Conservation (phyloP, 1,140 invertebrate genomes). For the Papilio polyxenes region DNA sequence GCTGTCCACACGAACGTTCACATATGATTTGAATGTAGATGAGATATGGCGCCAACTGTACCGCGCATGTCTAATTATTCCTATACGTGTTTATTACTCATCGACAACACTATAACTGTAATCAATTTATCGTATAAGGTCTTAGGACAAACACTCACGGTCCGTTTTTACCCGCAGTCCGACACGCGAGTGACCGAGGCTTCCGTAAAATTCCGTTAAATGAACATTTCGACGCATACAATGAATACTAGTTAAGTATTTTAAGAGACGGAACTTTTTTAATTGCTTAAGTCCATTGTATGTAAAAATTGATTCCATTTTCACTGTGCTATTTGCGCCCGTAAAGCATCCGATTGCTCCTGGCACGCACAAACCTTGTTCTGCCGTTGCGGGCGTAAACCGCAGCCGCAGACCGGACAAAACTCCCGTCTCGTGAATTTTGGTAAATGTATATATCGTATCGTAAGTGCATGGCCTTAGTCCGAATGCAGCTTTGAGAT, state of each 20-base stretch:
- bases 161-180: not conserved
- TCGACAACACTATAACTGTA: constrained; percentile 17
- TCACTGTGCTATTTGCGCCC: not conserved
- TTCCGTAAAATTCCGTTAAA: not conserved
- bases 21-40: constrained; percentile 62
- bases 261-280: not conserved
- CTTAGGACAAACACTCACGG: constrained; percentile 2
- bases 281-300: not conserved
- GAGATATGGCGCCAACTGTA: constrained; percentile 64
- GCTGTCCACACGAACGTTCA: not conserved
- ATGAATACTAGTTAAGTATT: not conserved
- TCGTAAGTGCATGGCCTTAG: not conserved
- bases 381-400: not conserved
- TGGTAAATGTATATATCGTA: not conserved
- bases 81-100: constrained; percentile 43
- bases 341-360: not conserved
- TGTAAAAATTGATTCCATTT: not conserved
- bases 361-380: not conserved
- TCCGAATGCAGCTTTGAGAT: not conserved
- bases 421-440: not conserved
- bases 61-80: constrained; percentile 60
- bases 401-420: not conserved
- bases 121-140: constrained; percentile 29
- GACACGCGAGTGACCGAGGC: not conserved
- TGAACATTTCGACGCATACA: not conserved